These are phyloP conservation scores for Fistularia tabacaria DNA, from an alignment of 2,797 vertebrate genomes.

Conservation along the genomic window DNA sequence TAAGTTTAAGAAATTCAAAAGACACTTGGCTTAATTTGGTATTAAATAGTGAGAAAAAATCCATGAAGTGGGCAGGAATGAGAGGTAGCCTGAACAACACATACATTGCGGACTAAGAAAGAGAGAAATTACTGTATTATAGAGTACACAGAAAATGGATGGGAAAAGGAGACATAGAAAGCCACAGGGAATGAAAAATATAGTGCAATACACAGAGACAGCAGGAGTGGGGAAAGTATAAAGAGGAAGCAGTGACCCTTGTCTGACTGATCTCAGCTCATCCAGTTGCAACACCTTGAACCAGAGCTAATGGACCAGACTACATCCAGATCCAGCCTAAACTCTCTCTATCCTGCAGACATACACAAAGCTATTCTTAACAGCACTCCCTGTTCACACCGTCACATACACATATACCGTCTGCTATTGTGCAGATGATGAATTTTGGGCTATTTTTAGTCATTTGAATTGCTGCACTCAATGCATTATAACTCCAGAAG, in stretches of 20 bases:
- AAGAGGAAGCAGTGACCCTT: conserved; percentile 50
- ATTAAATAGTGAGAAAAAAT: conserved; percentile 7
- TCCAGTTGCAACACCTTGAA: conserved; percentile 41
- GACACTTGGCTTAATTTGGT: neutral
- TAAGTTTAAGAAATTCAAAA: too few species aligned
- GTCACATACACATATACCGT: neutral
- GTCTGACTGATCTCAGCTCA: conserved; percentile 42
- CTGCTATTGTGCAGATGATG: too few species aligned
- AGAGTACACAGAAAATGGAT: conserved; percentile 18
- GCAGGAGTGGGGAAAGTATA: conserved; percentile 31
- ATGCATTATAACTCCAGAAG: too few species aligned
- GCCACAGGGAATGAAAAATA: conserved; percentile 16
- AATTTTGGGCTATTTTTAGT: too few species aligned
- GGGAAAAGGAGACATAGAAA: conserved; percentile 13
- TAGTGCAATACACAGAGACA: conserved; percentile 1
- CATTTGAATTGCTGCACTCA: too few species aligned
- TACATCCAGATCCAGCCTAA: conserved; percentile 18
- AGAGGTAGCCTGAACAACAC: conserved; percentile 19
- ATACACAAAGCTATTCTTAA: conserved; percentile 10
- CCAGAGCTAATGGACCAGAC: conserved; percentile 46
- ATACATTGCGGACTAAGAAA: conserved; percentile 6
- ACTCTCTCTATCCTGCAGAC: conserved; percentile 2
- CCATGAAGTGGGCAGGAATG: conserved; percentile 9
- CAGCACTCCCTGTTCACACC: neutral
- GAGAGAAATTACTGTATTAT: conserved; percentile 12